phyloP scores from a whole-genome alignment of 2,888 invertebrate genomes.

The Acanthosepion esculentum region DNA sequence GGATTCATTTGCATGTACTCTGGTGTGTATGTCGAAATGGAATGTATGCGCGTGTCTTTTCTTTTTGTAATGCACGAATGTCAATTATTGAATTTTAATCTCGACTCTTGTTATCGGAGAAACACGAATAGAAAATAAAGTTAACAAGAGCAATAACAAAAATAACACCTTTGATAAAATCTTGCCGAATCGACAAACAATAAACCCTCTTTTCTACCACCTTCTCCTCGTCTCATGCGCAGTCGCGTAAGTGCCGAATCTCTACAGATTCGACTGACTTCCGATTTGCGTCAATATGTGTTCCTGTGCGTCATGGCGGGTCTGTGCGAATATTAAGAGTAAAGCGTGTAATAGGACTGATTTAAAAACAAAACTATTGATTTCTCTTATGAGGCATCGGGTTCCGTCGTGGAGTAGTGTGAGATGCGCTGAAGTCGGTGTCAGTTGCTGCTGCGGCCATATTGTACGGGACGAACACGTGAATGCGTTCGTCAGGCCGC shows the following conservation, averaged over 20 bases:
- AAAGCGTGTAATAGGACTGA: neutral
- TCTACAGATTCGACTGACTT: neutral
- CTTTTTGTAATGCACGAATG: neutral
- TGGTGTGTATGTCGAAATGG: neutral
- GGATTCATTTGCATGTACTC: neutral
- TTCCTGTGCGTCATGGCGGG: neutral
- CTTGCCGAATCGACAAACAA: neutral
- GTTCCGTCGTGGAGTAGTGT: neutral
- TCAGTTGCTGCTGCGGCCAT: neutral
- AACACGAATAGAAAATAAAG: neutral
- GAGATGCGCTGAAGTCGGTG: neutral
- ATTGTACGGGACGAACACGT: neutral
- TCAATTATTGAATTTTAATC: neutral
- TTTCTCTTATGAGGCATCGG: neutral
- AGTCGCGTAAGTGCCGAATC: neutral
- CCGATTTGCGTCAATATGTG: neutral
- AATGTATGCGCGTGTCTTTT: neutral
- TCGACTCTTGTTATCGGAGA: neutral
- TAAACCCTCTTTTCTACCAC: neutral
- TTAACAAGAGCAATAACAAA: neutral
- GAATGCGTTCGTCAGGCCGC: neutral
- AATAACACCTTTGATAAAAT: neutral
- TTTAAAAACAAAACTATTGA: conserved; percentile 33
- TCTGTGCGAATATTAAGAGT: neutral
- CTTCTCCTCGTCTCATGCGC: neutral